Evolutionary conservation across 30 jellyfish, hydroid and myxozoan genomes (phyloP), one percentile per base, ranked within the genome.

Genomic region (Sanderia malayensis): DNA sequence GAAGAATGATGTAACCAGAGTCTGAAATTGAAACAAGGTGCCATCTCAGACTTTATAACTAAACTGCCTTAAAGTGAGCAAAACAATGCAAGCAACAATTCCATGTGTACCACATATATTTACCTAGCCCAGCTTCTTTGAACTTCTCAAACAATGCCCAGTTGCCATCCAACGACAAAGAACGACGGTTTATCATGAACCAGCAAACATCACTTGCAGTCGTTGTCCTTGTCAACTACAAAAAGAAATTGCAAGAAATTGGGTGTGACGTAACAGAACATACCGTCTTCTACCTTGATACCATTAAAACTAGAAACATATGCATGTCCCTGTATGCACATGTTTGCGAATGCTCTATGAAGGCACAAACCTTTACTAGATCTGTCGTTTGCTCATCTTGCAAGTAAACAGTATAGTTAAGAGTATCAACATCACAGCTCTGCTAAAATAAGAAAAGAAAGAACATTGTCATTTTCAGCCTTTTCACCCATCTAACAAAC

Each of bases 91-190:
- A n/a, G n/a, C n/a, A n/a, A n/a, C n/a, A n/a, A n/a, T n/a, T n/a
- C n/a, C n/a, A n/a, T n/a, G n/a, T n/a, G n/a, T n/a, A n/a, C n/a
- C n/a, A n/a, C n/a, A n/a, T 13, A 8, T 34, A 44, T 94, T 2
- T 30, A 87, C 96, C 96, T n/a, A 71, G 41, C 22, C 74, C 86
- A 17, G 72, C 80, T 61, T 60, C 89, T n/a, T 49, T 67, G 37
- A 67, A 67, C 34, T 52, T 59, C 45, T 88, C 95, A 61, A 81
- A 88, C 58, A 88, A 75, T 4, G 95, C 86, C 97, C 97, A 88
- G 62, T 88, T 88, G 44, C 65, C 71, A 69, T 81, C 93, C 23
- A 68, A 45, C 22, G 93, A 68, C 53, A 88, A 67, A 2, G 85
- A 52, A 58, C 46, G 32, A 19, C 61, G 33, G 64, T 74, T 70